A percentile compares a stretch with the other conserved stretches of the same genome.
Evolutionary conservation across 2,113 vertebrate species (phyloP).

Genomic region (Mungos mungo): DNA sequence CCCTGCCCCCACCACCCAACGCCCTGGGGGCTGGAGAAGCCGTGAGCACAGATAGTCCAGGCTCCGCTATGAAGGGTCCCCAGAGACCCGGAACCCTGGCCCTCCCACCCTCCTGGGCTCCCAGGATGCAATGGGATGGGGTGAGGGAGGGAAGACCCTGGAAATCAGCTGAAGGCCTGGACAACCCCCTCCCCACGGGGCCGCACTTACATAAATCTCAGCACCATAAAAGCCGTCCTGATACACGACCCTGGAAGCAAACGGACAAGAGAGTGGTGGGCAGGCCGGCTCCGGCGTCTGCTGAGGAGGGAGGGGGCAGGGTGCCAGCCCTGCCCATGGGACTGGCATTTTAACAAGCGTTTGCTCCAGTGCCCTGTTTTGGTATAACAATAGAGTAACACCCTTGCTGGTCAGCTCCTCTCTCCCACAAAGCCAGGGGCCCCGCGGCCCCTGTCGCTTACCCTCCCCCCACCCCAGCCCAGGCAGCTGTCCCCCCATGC

Average conservation of each 20-base stretch:
- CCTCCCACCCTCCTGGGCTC: rapidly evolving
- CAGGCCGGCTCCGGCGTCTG: conserved; percentile 77
- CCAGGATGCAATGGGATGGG: background rate
- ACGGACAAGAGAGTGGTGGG: conserved; percentile 81
- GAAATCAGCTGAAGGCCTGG: rapidly evolving
- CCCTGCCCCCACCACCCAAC: rapidly evolving
- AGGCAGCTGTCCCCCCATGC: background rate
- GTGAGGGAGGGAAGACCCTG: rapidly evolving
- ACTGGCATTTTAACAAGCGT: conserved; percentile 81
- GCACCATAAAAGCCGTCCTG: conserved; percentile 98
- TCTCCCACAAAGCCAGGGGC: conserved; percentile 61
- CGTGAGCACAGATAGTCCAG: rapidly evolving
- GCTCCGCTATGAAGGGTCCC: background rate
- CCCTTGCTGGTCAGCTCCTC: conserved; percentile 65
- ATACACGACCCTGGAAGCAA: conserved; percentile 94
- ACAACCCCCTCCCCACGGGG: rapidly evolving
- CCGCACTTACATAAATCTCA: conserved; percentile 96
- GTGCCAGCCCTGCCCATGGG: conserved; percentile 78
- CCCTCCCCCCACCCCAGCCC: background rate
- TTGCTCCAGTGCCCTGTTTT: conserved; percentile 81
- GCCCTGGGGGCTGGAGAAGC: background rate
- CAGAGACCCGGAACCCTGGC: background rate
- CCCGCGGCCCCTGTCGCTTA: background rate
- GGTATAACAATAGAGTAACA: conserved; percentile 80
- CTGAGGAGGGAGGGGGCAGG: conserved; percentile 77